These are phyloP conservation scores for Actinostola sp. DNA, from an alignment of 92 coral and sea anemone species.

Conservation along the genomic window DNA sequence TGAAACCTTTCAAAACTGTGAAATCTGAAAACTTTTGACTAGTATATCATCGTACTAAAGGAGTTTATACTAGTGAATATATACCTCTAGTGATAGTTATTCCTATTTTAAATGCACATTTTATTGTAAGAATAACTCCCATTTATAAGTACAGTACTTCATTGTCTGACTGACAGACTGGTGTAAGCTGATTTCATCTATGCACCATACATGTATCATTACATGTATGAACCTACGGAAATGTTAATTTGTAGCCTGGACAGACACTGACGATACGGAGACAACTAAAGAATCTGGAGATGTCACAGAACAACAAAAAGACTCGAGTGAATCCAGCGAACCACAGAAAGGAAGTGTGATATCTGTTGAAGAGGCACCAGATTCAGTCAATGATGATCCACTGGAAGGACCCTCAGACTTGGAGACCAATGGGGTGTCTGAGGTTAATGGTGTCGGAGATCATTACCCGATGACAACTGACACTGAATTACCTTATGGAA, in stretches of 20 bases:
- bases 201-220: not conserved
- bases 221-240: not conserved
- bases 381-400: slow-evolving; percentile 49
- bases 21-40: no score
- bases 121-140: no score
- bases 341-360: slow-evolving; percentile 84
- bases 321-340: slow-evolving; percentile 25
- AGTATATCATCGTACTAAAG: no score
- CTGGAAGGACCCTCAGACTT: slow-evolving; percentile 18
- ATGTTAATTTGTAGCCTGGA: slow-evolving; percentile 70
- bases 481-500: slow-evolving; percentile 73
- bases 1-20: no score
- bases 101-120: no score
- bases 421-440: slow-evolving; percentile 37
- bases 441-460: slow-evolving; percentile 46
- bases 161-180: no score
- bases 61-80: no score
- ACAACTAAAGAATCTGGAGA: slow-evolving; percentile 75
- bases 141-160: no score
- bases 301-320: slow-evolving; percentile 43
- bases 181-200: not conserved
- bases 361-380: slow-evolving; percentile 90
- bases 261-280: slow-evolving; percentile 88
- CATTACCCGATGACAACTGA: slow-evolving; percentile 74
- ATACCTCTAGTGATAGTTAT: no score